Base-by-base conservation (phyloP, 2,797 vertebrate species). In the Anomalospiza imberbis region DNA sequence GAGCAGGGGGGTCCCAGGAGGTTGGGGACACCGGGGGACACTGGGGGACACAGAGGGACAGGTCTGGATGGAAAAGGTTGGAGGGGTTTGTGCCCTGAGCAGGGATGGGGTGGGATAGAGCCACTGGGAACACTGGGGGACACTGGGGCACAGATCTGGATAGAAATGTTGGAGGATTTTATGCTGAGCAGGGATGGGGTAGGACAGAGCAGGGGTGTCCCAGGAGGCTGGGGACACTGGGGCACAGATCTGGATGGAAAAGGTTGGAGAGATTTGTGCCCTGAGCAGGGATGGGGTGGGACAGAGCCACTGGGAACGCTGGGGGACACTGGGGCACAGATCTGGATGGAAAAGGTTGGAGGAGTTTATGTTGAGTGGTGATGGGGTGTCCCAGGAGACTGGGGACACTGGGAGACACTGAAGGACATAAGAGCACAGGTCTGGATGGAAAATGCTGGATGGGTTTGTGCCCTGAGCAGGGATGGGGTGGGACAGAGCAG, bases 81-180 rank as follows among this genome's bases (percentile, higher is more conserved):
- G 45, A 50, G 6, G 13, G 10, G 5, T 22, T 42, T 62, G 3
- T n/a, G 44, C 10, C 40, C 24, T 25, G 62, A n/a, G 62, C 31
- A n/a, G 42, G 1, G 29, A 9, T 17, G 34, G 54, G 40, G 19
- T 51, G 48, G 47, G 51, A 44, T 70, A 44, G 13, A 13, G n/a
- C 34, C n/a, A n/a, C n/a, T n/a, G n/a, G n/a, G n/a, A 26, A 75
- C 7, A 29, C 2, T 11, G 44, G 22, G 25, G 38, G 51, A 32
- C 29, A 29, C 10, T 3, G 28, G 12, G n/a, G 4, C 1, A 8
- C 12, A 7, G 12, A 2, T 9, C 12, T 29, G 36, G 5, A 3
- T 54, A 72, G 72, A n/a, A 78, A 72, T 31, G 2, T 17, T 17
- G 47, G n/a, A 67, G 1, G 5, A 3, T 2, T 15, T 66, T 34